phyloP scores from a whole-genome alignment of 2,888 invertebrate genomes.

The Oxycera nigricornis region DNA sequence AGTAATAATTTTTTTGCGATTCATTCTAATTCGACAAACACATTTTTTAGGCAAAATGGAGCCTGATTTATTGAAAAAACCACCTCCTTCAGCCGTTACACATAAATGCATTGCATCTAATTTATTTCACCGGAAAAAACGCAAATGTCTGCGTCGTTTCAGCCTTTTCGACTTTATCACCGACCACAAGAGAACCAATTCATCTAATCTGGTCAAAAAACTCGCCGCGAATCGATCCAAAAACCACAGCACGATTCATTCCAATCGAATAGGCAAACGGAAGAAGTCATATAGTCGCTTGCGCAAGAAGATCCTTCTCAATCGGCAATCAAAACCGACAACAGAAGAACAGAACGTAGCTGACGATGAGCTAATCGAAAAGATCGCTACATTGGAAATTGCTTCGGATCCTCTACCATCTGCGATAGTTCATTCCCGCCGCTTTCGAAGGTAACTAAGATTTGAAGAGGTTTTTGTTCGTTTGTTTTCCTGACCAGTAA shows the following conservation, averaged over 20 bases:
- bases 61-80: too few relatives aligned
- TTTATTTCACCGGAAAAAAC: background rate
- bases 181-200: conserved; percentile 36
- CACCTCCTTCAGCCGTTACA: too few relatives aligned
- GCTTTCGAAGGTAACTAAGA: conserved; percentile 56
- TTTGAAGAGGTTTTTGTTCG: too few relatives aligned
- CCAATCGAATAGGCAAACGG: background rate
- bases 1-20: too few relatives aligned
- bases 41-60: too few relatives aligned
- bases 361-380: background rate
- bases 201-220: background rate
- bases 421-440: conserved; percentile 52
- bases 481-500: too few relatives aligned
- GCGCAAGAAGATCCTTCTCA: background rate
- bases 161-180: conserved; percentile 50
- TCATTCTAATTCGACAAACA: too few relatives aligned
- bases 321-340: background rate
- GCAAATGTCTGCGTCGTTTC: conserved; percentile 7
- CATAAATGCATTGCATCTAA: too few relatives aligned
- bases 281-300: conserved; percentile 4
- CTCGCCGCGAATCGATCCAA: background rate
- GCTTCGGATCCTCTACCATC: background rate
- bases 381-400: background rate
- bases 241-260: background rate
- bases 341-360: background rate